Conservation (phyloP, 2,888 invertebrate genomes). For the Keiferia lycopersicella region DNA sequence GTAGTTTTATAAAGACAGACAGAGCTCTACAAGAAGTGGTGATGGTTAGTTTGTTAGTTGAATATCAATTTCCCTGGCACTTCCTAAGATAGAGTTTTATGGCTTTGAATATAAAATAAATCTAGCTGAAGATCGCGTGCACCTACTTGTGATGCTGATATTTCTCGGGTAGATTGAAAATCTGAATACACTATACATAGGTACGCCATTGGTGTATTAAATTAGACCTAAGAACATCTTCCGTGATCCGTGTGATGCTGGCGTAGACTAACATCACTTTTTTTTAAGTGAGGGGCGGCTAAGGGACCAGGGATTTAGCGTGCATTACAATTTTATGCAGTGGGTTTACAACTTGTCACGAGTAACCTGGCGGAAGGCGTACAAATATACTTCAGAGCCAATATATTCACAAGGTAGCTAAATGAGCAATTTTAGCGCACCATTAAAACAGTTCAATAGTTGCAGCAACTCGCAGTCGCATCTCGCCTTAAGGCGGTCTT, state of each 20-base stretch:
- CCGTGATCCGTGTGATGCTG: too few species aligned
- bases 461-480: constrained; percentile 26
- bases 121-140: background rate
- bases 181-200: too few species aligned
- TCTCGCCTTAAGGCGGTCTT: constrained; percentile 39
- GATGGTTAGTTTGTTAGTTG: constrained; percentile 18
- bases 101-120: constrained; percentile 9
- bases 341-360: too few species aligned
- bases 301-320: too few species aligned
- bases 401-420: background rate
- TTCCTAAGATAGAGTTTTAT: constrained; percentile 4
- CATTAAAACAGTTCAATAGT: constrained; percentile 32
- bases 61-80: constrained; percentile 18
- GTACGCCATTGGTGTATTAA: too few species aligned
- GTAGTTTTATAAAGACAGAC: background rate
- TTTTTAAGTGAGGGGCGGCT: too few species aligned
- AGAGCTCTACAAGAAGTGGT: background rate
- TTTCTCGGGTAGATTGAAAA: background rate
- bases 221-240: too few species aligned
- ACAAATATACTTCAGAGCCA: background rate
- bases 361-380: too few species aligned
- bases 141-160: background rate
- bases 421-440: constrained; percentile 24
- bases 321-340: too few species aligned
- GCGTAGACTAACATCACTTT: too few species aligned